Percentiles rank a stretch among this genome's conserved stretches.
phyloP scores from a whole-genome alignment of 2,888 invertebrate genomes.

The Hecatera dysodea region DNA sequence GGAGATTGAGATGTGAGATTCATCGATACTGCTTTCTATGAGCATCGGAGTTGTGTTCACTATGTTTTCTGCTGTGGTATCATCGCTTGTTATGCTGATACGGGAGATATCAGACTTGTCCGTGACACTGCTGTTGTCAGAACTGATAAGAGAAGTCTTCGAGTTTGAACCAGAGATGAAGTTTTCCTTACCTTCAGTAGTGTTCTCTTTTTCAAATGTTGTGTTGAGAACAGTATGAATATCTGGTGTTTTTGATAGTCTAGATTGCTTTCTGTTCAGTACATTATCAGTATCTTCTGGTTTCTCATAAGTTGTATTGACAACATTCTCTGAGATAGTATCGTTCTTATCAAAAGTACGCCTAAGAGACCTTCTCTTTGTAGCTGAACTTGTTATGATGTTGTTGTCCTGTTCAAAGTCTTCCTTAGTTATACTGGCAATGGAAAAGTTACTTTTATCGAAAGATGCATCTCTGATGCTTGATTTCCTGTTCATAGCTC shows the following conservation, averaged over 20 bases:
- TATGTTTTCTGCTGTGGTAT: constrained; percentile 80
- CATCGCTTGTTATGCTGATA: constrained; percentile 84
- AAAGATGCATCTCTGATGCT: constrained; percentile 56
- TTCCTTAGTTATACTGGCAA: constrained; percentile 33
- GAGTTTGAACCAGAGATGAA: constrained; percentile 71
- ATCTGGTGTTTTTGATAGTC: constrained; percentile 23
- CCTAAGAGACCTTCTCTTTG: constrained; percentile 42
- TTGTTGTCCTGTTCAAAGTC: constrained; percentile 55
- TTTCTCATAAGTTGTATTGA: constrained; percentile 71
- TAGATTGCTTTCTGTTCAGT: constrained; percentile 28
- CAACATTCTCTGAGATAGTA: constrained; percentile 26
- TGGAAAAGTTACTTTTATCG: constrained; percentile 56
- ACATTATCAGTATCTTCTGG: not conserved
- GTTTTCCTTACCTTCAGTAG: constrained; percentile 12
- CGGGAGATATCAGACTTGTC: constrained; percentile 76
- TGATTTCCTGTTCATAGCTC: constrained; percentile 56
- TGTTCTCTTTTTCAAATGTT: constrained; percentile 75
- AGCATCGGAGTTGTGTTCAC: constrained; percentile 81
- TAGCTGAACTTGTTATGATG: constrained; percentile 41
- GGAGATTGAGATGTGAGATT: constrained; percentile 63
- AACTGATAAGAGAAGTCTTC: constrained; percentile 78
- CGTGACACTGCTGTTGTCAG: constrained; percentile 75
- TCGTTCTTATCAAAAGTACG: constrained; percentile 43
- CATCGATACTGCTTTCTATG: constrained; percentile 84
- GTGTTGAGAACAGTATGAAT: constrained; percentile 65